Evolutionary conservation across 1,140 invertebrate species (phyloP).

Genomic region (Papilio helenus): DNA sequence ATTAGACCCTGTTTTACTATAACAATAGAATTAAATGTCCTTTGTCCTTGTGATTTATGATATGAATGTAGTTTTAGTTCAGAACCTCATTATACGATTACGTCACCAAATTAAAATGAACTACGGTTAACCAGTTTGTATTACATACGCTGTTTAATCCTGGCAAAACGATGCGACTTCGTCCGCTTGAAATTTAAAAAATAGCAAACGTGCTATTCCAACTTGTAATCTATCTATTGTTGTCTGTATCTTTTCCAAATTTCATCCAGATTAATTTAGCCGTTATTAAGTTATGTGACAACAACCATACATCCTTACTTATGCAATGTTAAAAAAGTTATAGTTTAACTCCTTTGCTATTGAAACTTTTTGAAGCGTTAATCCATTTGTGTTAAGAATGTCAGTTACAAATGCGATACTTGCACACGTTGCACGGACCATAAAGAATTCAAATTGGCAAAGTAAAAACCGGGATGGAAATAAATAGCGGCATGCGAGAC

Average conservation of each 20-base stretch:
- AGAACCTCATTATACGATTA: slow-evolving; percentile 8
- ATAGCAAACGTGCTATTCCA: too few relatives aligned
- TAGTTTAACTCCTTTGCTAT: too few relatives aligned
- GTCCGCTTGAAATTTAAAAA: too few relatives aligned
- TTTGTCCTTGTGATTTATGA: slow-evolving; percentile 6
- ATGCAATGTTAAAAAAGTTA: too few relatives aligned
- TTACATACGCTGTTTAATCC: neutral
- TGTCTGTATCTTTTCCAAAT: too few relatives aligned
- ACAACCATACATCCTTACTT: neutral
- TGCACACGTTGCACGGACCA: neutral
- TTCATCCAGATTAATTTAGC: too few relatives aligned
- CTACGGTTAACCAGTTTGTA: neutral
- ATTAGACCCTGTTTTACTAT: slow-evolving; percentile 7
- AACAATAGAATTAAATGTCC: slow-evolving; percentile 15
- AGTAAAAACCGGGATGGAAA: slow-evolving; percentile 25
- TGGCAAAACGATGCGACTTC: neutral
- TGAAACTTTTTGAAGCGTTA: neutral
- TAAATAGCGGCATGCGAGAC: slow-evolving; percentile 30
- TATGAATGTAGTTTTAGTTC: slow-evolving; percentile 1
- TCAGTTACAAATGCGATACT: neutral
- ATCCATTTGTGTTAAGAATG: slow-evolving; percentile 14
- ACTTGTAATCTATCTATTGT: too few relatives aligned
- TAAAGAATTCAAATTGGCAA: slow-evolving; percentile 25
- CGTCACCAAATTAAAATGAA: neutral
- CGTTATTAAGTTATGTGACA: neutral